These are phyloP conservation scores for Tipula lateralis DNA, from an alignment of 2,888 invertebrate genomes.

Conservation along the genomic window DNA sequence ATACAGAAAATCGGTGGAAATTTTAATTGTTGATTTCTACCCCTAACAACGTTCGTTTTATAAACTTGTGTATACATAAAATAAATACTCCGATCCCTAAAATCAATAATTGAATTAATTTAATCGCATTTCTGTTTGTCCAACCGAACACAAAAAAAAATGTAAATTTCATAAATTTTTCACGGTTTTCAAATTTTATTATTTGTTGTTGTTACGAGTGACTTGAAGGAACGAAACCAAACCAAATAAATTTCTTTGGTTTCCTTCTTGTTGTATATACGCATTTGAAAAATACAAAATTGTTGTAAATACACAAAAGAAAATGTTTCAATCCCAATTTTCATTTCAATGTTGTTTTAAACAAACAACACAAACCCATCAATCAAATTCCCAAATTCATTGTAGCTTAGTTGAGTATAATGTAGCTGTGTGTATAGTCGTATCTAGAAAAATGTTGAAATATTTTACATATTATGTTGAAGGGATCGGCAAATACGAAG, in stretches of 20 bases:
- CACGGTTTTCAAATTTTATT: neutral
- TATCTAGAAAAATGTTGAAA: neutral
- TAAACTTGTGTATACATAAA: neutral
- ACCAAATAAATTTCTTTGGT: neutral
- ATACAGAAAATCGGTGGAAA: neutral
- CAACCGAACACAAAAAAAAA: neutral
- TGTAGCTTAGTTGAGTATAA: neutral
- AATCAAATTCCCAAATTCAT: neutral
- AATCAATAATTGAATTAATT: neutral
- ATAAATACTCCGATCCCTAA: neutral
- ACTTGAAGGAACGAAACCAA: neutral
- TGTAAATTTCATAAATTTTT: neutral
- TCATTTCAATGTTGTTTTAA: constrained; percentile 19
- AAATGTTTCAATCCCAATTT: constrained; percentile 19
- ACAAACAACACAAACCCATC: constrained; percentile 7
- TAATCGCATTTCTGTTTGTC: neutral
- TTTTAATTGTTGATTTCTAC: neutral
- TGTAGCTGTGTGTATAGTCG: neutral
- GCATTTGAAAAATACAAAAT: neutral
- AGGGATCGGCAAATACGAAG: neutral
- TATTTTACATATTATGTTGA: neutral
- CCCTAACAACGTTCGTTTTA: neutral
- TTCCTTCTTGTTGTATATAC: neutral
- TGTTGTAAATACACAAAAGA: neutral
- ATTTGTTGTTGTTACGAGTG: neutral